These are phyloP conservation scores for Rugalucina vietnamica DNA, from an alignment of 2,888 invertebrate genomes.

Conservation along the genomic window DNA sequence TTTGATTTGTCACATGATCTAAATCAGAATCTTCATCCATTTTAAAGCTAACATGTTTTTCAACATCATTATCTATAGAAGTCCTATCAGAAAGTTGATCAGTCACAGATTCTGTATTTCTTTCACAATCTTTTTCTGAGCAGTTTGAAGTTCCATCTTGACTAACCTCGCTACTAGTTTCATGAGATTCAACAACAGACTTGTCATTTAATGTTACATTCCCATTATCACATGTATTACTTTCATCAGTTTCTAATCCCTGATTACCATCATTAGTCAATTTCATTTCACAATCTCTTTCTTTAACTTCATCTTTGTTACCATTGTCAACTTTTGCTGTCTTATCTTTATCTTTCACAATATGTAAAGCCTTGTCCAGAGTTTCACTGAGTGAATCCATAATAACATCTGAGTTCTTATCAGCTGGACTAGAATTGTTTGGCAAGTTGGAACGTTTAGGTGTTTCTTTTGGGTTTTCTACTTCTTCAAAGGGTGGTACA, in stretches of 20 bases:
- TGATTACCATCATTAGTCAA: neutral
- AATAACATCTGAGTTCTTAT: neutral
- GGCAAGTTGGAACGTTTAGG: neutral
- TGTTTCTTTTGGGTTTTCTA: neutral
- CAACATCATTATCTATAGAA: neutral
- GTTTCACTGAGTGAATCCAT: slow-evolving; percentile 4
- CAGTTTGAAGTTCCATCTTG: neutral
- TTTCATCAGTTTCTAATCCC: neutral
- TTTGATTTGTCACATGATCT: neutral
- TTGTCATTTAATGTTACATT: too few relatives aligned
- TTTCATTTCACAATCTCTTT: neutral
- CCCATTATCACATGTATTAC: neutral
- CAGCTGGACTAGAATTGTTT: neutral
- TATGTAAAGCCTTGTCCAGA: neutral
- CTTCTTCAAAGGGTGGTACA: neutral
- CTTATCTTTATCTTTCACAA: neutral
- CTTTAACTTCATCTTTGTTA: neutral
- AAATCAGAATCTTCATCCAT: neutral
- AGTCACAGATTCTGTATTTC: neutral
- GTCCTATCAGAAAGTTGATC: neutral
- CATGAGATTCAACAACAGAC: neutral
- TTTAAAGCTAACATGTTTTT: slow-evolving; percentile 9
- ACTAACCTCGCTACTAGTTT: neutral
- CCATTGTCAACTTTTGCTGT: neutral
- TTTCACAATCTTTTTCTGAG: neutral